Conservation (phyloP, 2,888 invertebrate genomes). For the Drosophila macrothrix region DNA sequence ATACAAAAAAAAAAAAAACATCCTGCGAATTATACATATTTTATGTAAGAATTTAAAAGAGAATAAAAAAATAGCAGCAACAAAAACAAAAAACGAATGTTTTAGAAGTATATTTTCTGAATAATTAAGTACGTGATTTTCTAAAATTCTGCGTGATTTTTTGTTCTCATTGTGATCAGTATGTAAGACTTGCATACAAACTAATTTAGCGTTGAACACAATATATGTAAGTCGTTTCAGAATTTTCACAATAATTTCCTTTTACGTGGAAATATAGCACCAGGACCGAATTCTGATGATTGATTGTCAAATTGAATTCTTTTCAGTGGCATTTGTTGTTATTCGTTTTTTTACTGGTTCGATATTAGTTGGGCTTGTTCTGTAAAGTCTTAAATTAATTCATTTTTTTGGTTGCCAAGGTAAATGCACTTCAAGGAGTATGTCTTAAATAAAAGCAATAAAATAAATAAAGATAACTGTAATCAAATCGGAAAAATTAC, state of each 20-base stretch:
- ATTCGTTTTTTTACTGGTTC: constrained; percentile 9
- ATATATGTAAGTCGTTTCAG: not conserved
- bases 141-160: not conserved
- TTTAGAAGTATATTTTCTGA: not conserved
- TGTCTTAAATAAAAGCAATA: not conserved
- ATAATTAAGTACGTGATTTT: not conserved
- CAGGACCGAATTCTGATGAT: not conserved
- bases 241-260: not conserved
- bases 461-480: constrained; percentile 9
- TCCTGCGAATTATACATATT: not conserved
- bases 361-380: constrained; percentile 36
- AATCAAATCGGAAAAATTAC: constrained; percentile 45
- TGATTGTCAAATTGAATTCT: not conserved
- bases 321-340: not conserved
- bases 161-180: not conserved
- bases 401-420: constrained; percentile 38
- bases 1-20: not conserved
- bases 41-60: not conserved
- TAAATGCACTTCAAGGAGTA: constrained; percentile 32
- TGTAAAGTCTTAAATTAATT: constrained; percentile 66
- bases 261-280: not conserved
- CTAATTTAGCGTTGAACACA: not conserved
- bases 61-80: not conserved
- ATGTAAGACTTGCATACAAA: not conserved
- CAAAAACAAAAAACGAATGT: not conserved